Conservation (phyloP, 2,797 vertebrate genomes). For the Galagoides demidoff region DNA sequence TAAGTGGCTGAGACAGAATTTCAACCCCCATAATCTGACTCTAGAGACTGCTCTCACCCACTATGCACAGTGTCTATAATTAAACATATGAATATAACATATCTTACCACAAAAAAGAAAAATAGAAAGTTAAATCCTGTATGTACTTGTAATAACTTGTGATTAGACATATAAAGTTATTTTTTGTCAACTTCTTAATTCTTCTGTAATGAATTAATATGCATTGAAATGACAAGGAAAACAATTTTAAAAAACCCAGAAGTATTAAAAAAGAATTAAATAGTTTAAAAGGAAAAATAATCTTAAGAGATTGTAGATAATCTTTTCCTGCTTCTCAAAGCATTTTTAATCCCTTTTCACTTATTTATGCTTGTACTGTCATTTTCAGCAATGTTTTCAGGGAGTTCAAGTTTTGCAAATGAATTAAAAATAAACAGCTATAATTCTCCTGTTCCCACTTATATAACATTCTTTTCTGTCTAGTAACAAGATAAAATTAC, state of each 20-base stretch:
- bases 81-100: neutral
- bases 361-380: neutral
- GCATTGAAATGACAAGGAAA: neutral
- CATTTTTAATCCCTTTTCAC: neutral
- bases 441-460: neutral
- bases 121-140: neutral
- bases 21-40: neutral
- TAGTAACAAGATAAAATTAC: neutral
- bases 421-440: conserved; percentile 1
- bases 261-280: neutral
- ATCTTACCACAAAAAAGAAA: neutral
- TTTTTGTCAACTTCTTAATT: neutral
- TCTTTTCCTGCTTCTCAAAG: neutral
- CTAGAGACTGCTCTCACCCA: neutral
- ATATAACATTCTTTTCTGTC: neutral
- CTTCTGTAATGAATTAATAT: neutral
- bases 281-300: neutral
- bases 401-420: neutral
- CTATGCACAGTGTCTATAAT: neutral
- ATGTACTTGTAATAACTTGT: neutral
- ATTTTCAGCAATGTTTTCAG: conserved; percentile 1
- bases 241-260: neutral
- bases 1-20: neutral
- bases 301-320: neutral
- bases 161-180: neutral